Conservation (phyloP, 2,797 vertebrate genomes). For the Potorous gilbertii region DNA sequence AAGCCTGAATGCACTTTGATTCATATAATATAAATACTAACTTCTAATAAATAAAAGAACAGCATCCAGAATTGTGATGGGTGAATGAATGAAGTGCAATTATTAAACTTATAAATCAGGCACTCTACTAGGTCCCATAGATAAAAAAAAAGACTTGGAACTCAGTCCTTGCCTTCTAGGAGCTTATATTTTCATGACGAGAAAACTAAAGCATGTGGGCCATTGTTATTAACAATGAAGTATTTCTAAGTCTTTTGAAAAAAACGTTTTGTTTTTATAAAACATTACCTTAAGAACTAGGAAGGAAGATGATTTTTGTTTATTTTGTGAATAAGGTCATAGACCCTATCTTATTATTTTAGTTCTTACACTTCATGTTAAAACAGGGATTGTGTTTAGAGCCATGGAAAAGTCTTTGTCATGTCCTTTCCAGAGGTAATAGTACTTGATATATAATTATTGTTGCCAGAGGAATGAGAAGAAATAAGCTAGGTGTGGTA, state of each 20-base stretch:
- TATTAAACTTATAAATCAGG: neutral
- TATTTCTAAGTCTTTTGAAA: neutral
- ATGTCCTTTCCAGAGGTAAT: neutral
- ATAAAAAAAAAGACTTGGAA: neutral
- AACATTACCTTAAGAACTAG: neutral
- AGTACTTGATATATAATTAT: neutral
- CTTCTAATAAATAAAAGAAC: neutral
- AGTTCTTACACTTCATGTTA: neutral
- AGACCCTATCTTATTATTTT: neutral
- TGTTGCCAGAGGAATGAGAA: neutral
- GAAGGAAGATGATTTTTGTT: neutral
- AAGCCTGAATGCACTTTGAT: neutral
- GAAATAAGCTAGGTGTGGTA: neutral
- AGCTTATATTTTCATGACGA: neutral
- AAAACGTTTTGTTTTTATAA: neutral
- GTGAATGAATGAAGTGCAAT: neutral
- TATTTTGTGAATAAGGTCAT: neutral
- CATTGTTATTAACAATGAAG: neutral
- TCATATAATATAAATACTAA: neutral
- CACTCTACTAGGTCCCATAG: neutral
- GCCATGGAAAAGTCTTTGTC: neutral
- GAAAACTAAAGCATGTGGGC: neutral
- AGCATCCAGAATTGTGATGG: neutral
- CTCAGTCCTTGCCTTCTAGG: neutral
- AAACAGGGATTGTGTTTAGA: neutral